A percentile compares a stretch with the other conserved stretches of the same genome.
Conservation (phyloP, 92 coral and sea anemone species). For the Umimayanthus chanpuru region DNA sequence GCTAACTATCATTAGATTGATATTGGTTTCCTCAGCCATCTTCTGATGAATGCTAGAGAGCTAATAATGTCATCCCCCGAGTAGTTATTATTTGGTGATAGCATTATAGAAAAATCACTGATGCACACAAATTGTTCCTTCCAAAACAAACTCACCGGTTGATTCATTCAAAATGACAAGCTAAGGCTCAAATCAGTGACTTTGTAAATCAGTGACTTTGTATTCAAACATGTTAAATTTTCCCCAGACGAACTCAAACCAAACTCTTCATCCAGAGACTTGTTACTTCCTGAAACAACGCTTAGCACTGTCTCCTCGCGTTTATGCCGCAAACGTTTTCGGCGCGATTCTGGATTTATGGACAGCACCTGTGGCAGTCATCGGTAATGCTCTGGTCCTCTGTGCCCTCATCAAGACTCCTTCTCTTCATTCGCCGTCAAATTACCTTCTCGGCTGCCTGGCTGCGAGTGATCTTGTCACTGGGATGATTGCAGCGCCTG, state of each 20-base stretch:
- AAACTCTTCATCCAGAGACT: background rate
- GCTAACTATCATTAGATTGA: no score
- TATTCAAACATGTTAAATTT: background rate
- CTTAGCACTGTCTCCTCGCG: background rate
- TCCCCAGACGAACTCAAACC: background rate
- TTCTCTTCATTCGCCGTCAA: background rate
- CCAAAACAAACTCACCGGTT: background rate
- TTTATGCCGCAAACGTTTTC: background rate
- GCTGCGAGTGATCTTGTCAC: constrained; percentile 9
- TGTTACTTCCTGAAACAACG: background rate
- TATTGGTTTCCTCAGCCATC: background rate
- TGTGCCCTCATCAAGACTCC: constrained; percentile 17
- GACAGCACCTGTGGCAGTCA: background rate
- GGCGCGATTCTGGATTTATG: background rate
- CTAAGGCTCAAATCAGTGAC: background rate
- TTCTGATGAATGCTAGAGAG: background rate
- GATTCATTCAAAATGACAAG: background rate
- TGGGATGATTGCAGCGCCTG: constrained; percentile 6
- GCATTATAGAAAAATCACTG: background rate
- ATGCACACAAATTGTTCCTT: background rate
- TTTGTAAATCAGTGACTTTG: no score
- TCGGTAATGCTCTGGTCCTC: background rate
- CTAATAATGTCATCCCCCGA: background rate
- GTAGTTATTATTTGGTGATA: background rate
- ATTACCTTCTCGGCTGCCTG: constrained; percentile 5